Conservation (phyloP, 2,113 vertebrate species). For the Plecturocebus donacophilus region DNA sequence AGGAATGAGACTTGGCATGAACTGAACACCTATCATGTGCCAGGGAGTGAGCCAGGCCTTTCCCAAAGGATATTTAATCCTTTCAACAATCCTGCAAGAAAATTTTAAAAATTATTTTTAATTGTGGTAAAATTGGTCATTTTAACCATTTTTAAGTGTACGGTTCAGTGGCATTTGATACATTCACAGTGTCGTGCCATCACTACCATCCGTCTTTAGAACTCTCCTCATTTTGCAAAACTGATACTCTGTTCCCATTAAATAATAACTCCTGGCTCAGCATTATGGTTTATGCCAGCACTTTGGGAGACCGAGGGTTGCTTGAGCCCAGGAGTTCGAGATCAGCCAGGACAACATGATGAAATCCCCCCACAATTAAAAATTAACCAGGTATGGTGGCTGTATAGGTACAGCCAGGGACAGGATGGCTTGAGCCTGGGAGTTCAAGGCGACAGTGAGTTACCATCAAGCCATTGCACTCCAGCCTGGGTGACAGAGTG, state of each 20-base stretch:
- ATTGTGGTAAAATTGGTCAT: neutral
- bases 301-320: too few species aligned
- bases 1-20: neutral
- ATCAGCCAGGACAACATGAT: too few species aligned
- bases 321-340: too few species aligned
- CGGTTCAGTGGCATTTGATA: neutral
- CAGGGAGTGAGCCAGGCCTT: neutral
- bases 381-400: too few species aligned
- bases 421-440: too few species aligned
- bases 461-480: too few species aligned
- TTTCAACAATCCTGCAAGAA: neutral
- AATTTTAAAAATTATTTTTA: neutral
- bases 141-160: neutral
- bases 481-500: too few species aligned
- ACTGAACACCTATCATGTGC: neutral
- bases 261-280: neutral
- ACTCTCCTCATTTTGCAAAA: neutral
- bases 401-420: too few species aligned
- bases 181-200: neutral
- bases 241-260: neutral
- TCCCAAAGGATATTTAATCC: neutral
- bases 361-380: too few species aligned
- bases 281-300: too few species aligned
- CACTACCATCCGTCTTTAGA: neutral
- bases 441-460: too few species aligned